Evolutionary conservation across 92 coral and sea anemone genomes (phyloP), one percentile per base, ranked within the genome.

Genomic region (Zoanthus sansibaricus): DNA sequence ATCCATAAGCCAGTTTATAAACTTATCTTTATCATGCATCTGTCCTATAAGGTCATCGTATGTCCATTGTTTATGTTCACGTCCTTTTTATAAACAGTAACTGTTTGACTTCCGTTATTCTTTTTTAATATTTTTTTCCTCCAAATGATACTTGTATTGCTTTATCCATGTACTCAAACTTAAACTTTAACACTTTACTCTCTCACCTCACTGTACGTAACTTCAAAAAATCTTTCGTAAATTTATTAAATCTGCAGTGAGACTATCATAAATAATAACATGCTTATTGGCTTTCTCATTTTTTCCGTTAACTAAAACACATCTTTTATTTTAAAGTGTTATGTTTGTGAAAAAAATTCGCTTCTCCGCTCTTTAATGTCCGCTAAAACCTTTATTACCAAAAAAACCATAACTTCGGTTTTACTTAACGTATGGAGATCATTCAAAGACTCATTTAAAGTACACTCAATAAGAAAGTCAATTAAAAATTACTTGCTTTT

Each of bases 1-100:
- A 37, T 82, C 86, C 86, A 82, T 68, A 31, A 82, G 56, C 86
- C 86, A 82, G 61, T 44, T 47, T 52, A 82, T 82, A 72, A 82
- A 31, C 21, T 33, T 20, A 56, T 59, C 71, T 61, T 59, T 79
- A 31, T 59, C 72, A 71, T 10, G 61, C 72, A 67, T 67, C 58
- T 82, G 48, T 33, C 74, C 76, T 82, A 45, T 82, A 32, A 82
- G 86, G 21, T 66, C 61, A 47, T 82, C 86, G 48, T 82, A 82
- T 32, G 86, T 64, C 86, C 86, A 66, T 55, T 82, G 66, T 67
- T 20, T 14, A 44, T 64, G 30, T 33, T 16, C 56, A 66, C 77
- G 62, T 67, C 71, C 37, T 67, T 67, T 67, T 67, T 67, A 20
- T 67, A 20, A 20, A 20, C 72, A 67, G 42, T 20, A 67, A 67